Evolutionary conservation across 1,140 invertebrate genomes (phyloP).

Genomic region (Grapholita molesta): DNA sequence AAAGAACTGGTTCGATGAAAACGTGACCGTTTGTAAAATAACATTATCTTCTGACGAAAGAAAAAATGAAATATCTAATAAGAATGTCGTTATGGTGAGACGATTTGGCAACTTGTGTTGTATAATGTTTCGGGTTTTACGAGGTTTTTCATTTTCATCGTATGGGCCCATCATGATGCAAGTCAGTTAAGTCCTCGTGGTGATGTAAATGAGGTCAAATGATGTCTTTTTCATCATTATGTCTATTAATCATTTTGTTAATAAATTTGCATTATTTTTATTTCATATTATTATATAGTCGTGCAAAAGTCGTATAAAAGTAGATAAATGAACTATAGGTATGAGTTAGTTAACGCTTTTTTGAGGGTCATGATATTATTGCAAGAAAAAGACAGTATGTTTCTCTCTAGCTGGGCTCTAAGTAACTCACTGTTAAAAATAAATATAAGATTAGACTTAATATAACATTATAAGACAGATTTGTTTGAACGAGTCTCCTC

Average conservation of each 20-base stretch:
- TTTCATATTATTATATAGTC: no score
- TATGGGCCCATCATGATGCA: neutral
- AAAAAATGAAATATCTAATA: constrained; percentile 1
- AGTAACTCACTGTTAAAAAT: no score
- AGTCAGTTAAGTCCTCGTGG: neutral
- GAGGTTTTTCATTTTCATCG: neutral
- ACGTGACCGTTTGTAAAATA: neutral
- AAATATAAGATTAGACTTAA: no score
- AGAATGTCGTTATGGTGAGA: neutral
- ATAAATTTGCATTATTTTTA: no score
- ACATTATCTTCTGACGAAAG: neutral
- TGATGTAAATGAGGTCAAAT: neutral
- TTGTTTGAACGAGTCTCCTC: no score
- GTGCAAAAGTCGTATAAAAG: no score
- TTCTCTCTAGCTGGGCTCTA: no score
- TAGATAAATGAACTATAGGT: no score
- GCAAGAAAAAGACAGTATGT: no score
- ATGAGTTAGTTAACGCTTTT: no score
- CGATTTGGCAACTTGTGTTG: neutral
- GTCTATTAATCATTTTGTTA: neutral
- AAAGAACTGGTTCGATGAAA: constrained; percentile 30
- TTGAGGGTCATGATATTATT: no score
- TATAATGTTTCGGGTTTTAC: neutral
- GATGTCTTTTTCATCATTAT: neutral
- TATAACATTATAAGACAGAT: no score